Conservation (phyloP, 1,140 invertebrate species). For the Cotesia vestalis region DNA sequence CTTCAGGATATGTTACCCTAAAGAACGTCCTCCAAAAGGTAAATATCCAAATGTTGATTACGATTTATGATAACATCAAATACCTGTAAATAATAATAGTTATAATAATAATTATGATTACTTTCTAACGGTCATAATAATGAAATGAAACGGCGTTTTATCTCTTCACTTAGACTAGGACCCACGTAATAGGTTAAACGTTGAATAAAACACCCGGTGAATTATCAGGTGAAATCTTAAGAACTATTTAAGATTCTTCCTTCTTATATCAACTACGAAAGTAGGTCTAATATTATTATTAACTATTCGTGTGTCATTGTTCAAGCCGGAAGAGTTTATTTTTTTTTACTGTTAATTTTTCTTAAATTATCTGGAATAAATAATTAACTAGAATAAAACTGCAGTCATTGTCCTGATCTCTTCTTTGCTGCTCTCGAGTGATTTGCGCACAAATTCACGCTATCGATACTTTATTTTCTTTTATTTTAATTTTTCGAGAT, state of each 20-base stretch:
- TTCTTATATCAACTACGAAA: neutral
- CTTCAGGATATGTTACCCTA: conserved; percentile 90
- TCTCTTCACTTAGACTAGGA: neutral
- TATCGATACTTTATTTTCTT: too few relatives aligned
- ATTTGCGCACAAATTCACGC: too few relatives aligned
- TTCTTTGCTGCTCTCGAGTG: too few relatives aligned
- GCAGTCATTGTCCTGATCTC: too few relatives aligned
- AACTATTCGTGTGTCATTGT: neutral
- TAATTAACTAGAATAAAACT: too few relatives aligned
- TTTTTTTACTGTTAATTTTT: conserved; percentile 5
- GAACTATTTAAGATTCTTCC: neutral
- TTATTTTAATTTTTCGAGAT: too few relatives aligned
- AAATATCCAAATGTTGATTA: conserved; percentile 45
- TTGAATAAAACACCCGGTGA: neutral
- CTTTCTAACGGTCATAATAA: neutral
- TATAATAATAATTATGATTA: neutral
- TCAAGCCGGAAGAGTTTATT: neutral
- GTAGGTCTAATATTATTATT: neutral
- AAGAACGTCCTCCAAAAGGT: conserved; percentile 86
- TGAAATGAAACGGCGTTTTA: neutral
- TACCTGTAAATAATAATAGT: conserved; percentile 3
- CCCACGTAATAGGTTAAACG: conserved; percentile 13
- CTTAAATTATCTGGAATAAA: neutral
- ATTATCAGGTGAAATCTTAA: neutral
- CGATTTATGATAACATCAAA: conserved; percentile 35